These are phyloP conservation scores for Athalia cordata DNA, from an alignment of 2,888 invertebrate species.

Conservation along the genomic window DNA sequence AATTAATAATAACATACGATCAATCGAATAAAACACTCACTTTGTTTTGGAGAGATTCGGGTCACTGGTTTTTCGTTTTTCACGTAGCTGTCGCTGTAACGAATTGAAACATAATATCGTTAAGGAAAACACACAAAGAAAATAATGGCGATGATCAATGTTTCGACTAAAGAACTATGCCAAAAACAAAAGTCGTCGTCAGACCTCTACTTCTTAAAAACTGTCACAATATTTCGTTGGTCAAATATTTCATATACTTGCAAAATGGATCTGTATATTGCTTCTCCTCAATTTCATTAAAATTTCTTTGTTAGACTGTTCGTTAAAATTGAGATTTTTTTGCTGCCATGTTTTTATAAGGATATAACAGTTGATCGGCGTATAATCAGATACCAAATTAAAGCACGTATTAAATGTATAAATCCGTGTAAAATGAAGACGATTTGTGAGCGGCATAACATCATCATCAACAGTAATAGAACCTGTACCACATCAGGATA, in stretches of 20 bases:
- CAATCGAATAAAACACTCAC: slow-evolving; percentile 73
- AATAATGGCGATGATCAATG: neutral
- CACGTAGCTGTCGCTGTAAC: slow-evolving; percentile 80
- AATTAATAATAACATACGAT: slow-evolving; percentile 47
- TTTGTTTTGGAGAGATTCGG: slow-evolving; percentile 84
- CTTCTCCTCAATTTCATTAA: too few relatives aligned
- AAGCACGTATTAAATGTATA: neutral
- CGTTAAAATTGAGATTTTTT: too few relatives aligned
- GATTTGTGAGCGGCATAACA: neutral
- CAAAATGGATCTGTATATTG: too few relatives aligned
- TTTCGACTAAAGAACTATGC: neutral
- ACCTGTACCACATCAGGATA: neutral
- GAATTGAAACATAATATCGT: neutral
- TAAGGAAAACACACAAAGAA: neutral
- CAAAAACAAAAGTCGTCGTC: neutral
- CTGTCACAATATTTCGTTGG: too few relatives aligned
- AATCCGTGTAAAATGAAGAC: neutral
- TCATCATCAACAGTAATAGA: too few relatives aligned
- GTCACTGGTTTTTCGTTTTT: slow-evolving; percentile 87
- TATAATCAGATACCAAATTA: neutral
- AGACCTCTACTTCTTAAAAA: neutral
- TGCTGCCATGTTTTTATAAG: too few relatives aligned
- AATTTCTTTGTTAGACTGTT: too few relatives aligned
- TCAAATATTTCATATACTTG: too few relatives aligned
- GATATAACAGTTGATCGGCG: neutral